Base-by-base conservation (phyloP, 1,140 invertebrate species). In the Mercenaria mercenaria region DNA sequence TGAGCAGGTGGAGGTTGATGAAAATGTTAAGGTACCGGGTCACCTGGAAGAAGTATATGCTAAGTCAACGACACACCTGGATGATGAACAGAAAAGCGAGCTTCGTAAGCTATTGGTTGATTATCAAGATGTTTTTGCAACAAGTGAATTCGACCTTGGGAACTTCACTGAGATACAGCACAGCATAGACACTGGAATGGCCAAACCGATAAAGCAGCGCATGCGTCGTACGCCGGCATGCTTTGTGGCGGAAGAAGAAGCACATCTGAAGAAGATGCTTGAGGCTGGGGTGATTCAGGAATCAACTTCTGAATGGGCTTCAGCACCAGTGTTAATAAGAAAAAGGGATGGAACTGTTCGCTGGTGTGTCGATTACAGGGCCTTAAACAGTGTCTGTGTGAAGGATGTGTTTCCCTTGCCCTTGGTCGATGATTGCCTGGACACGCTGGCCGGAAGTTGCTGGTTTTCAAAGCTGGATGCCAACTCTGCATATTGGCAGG, bases 121-220 rank as follows among this genome's bases (percentile, higher is more conserved):
- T 0, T 86, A 79, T 47, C 43, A 80, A n/a, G 90, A 91, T 74
- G 84, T 91, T 8, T 92, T 93, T 80, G 88, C 91, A 32, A 18
- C 26, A n/a, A 20, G 77, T 88, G 91, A 92, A 29, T 56, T 88
- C 3, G 92, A 93, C 56, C 29, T 93, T 10, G 92, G 88, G 1
- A 32, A 67, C 43, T 90, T 88, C n/a, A 76, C 52, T 32, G 88
- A 4, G 8, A 82, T 90, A 13, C 20, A 84, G 23, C 91, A 91
- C 29, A 23, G 29, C 0, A 93, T 92, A 29, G 82, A 92, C 20
- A 91, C 90, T n/a, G 90, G 84, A 13, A n/a, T 81, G 20, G 82
- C 80, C 2, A 37, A 2, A 23, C 85, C 82, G 18, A 56, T 90
- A 26, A 64, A 47, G 32, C 88, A 84, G 39, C 23, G 34, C 18